Percentiles rank a stretch among this genome's conserved stretches.
Evolutionary conservation across 1,140 invertebrate species (phyloP).

Genomic region (Drosophila tsacasi): DNA sequence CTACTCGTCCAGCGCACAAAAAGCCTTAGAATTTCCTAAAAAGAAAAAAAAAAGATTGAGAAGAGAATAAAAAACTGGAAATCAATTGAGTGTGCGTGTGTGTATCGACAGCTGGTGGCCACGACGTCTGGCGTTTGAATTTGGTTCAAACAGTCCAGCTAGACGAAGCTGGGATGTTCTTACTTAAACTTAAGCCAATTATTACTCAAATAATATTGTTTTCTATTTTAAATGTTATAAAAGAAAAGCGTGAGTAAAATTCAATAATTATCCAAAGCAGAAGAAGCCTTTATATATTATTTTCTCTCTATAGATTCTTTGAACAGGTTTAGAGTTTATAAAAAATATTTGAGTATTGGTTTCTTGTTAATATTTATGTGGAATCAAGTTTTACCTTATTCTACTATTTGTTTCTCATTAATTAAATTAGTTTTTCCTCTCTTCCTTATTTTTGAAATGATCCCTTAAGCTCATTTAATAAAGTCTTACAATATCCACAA

Average conservation of each 20-base stretch:
- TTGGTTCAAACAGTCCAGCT: constrained; percentile 23
- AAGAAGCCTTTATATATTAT: background rate
- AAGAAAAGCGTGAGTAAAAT: background rate
- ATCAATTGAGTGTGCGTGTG: constrained; percentile 37
- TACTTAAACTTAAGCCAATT: background rate
- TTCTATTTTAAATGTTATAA: background rate
- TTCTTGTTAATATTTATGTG: too few species aligned
- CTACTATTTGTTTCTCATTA: background rate
- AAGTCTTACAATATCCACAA: background rate
- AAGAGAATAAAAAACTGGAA: constrained; percentile 6
- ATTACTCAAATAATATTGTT: background rate
- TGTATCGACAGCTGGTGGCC: constrained; percentile 73
- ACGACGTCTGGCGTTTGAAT: constrained; percentile 58
- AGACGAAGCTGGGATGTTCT: constrained; percentile 52
- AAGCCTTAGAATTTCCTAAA: constrained; percentile 46
- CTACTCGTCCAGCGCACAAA: constrained; percentile 57
- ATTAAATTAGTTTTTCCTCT: background rate
- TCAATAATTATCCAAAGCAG: background rate
- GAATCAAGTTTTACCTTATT: too few species aligned
- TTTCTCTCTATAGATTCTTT: too few species aligned
- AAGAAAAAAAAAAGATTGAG: constrained; percentile 20
- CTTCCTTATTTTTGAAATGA: too few species aligned
- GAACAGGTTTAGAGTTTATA: too few species aligned
- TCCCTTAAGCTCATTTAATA: background rate
- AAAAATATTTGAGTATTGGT: too few species aligned